Percentiles rank a stretch among this genome's conserved stretches.
These are phyloP conservation scores for Caenorhabditis auriculariae DNA, from an alignment of 2,888 invertebrate genomes.

Conservation along the genomic window DNA sequence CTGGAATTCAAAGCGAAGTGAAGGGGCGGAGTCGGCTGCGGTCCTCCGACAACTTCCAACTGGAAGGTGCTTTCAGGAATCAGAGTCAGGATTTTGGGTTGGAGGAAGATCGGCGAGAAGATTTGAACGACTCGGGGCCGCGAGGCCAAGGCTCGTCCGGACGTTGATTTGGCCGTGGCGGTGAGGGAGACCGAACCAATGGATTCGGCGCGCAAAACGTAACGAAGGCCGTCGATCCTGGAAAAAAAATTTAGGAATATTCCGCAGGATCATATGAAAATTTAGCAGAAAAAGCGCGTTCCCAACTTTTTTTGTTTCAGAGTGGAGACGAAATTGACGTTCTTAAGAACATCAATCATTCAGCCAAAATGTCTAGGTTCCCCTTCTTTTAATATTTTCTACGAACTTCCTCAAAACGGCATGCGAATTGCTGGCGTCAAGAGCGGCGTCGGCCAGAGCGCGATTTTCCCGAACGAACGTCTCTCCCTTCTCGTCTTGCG, in stretches of 20 bases:
- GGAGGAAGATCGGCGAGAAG: constrained; percentile 47
- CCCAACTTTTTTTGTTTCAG: constrained; percentile 7
- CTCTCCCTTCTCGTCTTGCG: constrained; percentile 45
- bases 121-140: constrained; percentile 37
- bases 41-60: constrained; percentile 53
- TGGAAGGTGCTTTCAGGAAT: constrained; percentile 51
- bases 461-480: constrained; percentile 36
- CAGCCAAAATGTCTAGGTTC: too few species aligned
- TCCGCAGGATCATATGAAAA: not conserved
- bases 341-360: too few species aligned
- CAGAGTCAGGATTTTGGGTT: constrained; percentile 47
- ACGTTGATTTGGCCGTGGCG: constrained; percentile 33
- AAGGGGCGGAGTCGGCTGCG: constrained; percentile 45
- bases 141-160: constrained; percentile 26
- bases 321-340: too few species aligned
- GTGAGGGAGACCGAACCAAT: constrained; percentile 35
- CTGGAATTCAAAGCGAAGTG: constrained; percentile 43
- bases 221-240: constrained; percentile 27
- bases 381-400: not conserved
- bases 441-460: constrained; percentile 24
- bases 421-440: constrained; percentile 18
- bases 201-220: constrained; percentile 21
- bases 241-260: constrained; percentile 1
- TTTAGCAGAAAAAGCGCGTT: not conserved
- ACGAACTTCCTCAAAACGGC: constrained; percentile 5